Evolutionary conservation across 2,888 invertebrate species (phyloP).

Genomic region (Pollenia angustigena): DNA sequence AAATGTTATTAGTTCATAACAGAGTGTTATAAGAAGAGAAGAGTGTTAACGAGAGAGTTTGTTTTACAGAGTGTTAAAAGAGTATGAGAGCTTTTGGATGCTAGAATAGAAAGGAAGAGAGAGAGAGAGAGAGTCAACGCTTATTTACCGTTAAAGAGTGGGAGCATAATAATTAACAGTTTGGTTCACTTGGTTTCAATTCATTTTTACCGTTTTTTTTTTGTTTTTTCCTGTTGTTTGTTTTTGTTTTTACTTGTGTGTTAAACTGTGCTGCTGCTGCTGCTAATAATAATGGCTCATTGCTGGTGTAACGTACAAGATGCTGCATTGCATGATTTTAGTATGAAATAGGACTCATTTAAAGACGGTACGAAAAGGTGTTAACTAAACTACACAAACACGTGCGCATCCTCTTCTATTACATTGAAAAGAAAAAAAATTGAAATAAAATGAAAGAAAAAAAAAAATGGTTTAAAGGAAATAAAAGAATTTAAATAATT

Average conservation of each 20-base stretch:
- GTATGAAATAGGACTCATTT: slow-evolving; percentile 74
- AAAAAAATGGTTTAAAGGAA: slow-evolving; percentile 20
- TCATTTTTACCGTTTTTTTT: slow-evolving; percentile 38
- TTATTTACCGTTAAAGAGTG: slow-evolving; percentile 46
- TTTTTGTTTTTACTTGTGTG: slow-evolving; percentile 34
- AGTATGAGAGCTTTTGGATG: slow-evolving; percentile 12
- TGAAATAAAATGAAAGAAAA: slow-evolving; percentile 38
- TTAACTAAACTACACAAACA: slow-evolving; percentile 64
- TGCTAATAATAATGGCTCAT: slow-evolving; percentile 40
- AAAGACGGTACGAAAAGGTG: slow-evolving; percentile 74
- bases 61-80: not conserved
- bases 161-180: slow-evolving; percentile 54
- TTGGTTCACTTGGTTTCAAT: slow-evolving; percentile 34
- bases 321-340: slow-evolving; percentile 73
- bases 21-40: not conserved
- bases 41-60: slow-evolving; percentile 10
- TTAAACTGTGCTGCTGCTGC: slow-evolving; percentile 32
- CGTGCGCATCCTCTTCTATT: slow-evolving; percentile 70
- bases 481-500: slow-evolving; percentile 33
- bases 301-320: slow-evolving; percentile 65
- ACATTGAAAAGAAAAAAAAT: slow-evolving; percentile 45
- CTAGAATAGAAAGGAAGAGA: not conserved
- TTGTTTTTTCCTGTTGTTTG: slow-evolving; percentile 19
- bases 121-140: not conserved
- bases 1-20: slow-evolving; percentile 9